These are phyloP conservation scores for Lysandra bellargus DNA, from an alignment of 2,888 invertebrate genomes.

Conservation along the genomic window DNA sequence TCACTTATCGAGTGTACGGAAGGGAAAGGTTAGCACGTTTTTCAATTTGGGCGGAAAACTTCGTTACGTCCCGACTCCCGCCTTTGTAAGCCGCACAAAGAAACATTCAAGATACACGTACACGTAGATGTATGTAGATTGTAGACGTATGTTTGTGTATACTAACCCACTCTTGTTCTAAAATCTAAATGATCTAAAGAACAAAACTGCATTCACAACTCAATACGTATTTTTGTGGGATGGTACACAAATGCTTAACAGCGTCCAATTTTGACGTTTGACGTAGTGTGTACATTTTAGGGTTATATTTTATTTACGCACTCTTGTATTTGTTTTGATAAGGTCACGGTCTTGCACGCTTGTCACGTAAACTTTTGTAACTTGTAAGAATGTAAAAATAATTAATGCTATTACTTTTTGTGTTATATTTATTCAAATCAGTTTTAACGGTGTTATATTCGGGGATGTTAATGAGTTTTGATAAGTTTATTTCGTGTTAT, in stretches of 20 bases:
- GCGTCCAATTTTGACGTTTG: no score
- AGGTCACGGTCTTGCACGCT: background rate
- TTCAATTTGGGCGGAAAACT: slow-evolving; percentile 15
- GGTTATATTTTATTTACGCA: background rate
- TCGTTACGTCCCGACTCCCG: slow-evolving; percentile 2
- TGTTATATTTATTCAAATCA: background rate
- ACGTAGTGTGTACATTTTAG: background rate
- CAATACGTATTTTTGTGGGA: no score
- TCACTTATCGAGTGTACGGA: slow-evolving; percentile 5
- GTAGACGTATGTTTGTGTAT: no score
- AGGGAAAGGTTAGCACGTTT: slow-evolving; percentile 17
- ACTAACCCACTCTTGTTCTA: no score
- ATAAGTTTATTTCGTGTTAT: background rate
- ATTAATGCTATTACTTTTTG: background rate
- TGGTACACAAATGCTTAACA: no score
- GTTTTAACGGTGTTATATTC: background rate
- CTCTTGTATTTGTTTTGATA: background rate
- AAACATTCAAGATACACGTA: background rate
- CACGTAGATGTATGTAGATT: background rate
- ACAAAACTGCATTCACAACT: no score
- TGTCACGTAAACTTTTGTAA: background rate
- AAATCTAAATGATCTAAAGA: no score
- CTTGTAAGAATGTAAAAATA: slow-evolving; percentile 6
- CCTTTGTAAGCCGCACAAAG: slow-evolving; percentile 8
- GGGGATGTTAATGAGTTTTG: background rate